Percentiles rank a stretch among this genome's conserved stretches.
phyloP scores from a whole-genome alignment of 2,888 invertebrate species.

The Trichogramma evanescens region DNA sequence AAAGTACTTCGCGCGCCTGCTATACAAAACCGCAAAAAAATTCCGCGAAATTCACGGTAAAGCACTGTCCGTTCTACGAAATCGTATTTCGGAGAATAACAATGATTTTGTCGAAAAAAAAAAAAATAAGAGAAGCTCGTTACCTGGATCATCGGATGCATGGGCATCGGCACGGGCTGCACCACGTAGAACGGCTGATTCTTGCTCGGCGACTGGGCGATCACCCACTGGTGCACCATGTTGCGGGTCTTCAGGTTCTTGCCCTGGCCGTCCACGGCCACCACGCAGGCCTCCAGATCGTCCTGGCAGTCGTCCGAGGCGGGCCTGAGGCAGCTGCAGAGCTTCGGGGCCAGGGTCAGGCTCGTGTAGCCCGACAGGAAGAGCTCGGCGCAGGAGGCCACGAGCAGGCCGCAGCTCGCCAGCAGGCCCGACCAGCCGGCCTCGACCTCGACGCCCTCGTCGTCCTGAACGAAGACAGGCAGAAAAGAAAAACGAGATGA shows the following conservation, averaged over 20 bases:
- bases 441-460: constrained; percentile 44
- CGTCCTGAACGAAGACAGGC: constrained; percentile 25
- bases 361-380: constrained; percentile 42
- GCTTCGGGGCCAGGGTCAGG: constrained; percentile 40
- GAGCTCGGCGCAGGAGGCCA: constrained; percentile 53
- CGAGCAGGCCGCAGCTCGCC: constrained; percentile 57
- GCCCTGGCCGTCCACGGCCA: constrained; percentile 26
- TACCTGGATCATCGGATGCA: constrained; percentile 44
- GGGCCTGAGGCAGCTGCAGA: constrained; percentile 39
- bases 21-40: too few relatives aligned
- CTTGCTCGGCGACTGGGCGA: constrained; percentile 40
- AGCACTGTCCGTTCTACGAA: constrained; percentile 1
- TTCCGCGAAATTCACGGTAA: constrained; percentile 19
- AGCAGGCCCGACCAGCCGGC: constrained; percentile 57
- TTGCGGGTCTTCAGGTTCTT: constrained; percentile 40
- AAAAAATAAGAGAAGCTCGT: constrained; percentile 5
- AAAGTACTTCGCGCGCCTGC: too few relatives aligned
- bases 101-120: constrained; percentile 1
- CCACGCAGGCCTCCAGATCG: background rate
- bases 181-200: constrained; percentile 41
- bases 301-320: background rate
- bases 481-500: background rate
- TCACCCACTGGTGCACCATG: constrained; percentile 46
- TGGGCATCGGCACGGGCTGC: constrained; percentile 37
- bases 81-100: constrained; percentile 10